phyloP scores from a whole-genome alignment of 2,888 invertebrate species.

The Hemaris fuciformis region DNA sequence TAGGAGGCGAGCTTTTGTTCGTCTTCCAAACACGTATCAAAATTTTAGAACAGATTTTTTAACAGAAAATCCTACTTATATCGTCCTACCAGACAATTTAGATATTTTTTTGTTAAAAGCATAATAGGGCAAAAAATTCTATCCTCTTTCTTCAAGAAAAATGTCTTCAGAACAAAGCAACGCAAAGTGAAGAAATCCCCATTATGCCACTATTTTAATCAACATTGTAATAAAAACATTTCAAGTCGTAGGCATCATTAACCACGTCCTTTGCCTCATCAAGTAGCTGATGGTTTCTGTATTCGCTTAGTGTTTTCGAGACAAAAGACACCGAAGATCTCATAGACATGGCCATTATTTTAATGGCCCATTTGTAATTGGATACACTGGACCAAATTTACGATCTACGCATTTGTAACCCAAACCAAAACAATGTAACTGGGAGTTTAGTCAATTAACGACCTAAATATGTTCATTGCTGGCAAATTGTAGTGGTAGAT shows the following conservation, averaged over 20 bases:
- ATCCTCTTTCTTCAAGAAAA: no score
- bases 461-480: background rate
- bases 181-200: no score
- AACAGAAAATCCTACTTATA: no score
- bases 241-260: background rate
- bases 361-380: conserved; percentile 9
- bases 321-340: conserved; percentile 2
- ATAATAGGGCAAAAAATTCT: no score
- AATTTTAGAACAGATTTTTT: no score
- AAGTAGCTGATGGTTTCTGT: background rate
- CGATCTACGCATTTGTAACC: conserved; percentile 6
- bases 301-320: background rate
- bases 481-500: background rate
- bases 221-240: background rate
- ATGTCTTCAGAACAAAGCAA: no score
- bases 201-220: background rate
- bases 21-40: no score
- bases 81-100: no score
- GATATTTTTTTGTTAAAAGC: no score
- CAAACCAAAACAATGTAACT: conserved; percentile 14
- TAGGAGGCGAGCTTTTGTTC: no score
- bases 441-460: conserved; percentile 20
- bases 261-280: background rate
- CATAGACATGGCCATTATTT: conserved; percentile 7
- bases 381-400: conserved; percentile 1